Base-by-base conservation (phyloP, 2,888 invertebrate genomes). In the Brenthis daphne region DNA sequence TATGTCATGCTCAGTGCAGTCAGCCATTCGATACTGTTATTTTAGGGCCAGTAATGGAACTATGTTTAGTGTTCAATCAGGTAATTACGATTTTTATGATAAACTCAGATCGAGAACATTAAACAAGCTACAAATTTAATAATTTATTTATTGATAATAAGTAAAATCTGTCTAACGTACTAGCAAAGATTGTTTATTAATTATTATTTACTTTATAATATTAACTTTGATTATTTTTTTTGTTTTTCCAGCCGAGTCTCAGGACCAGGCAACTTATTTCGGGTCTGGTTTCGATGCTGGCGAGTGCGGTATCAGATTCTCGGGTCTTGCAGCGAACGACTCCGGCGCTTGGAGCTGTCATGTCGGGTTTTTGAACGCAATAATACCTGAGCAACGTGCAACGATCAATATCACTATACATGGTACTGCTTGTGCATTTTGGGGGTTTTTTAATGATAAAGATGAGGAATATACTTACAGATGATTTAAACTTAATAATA, bases 261-360 rank as follows among this genome's bases (percentile, higher is more conserved):
- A 16, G 6, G n/a, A 53, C 11, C 51, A 16, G 51, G 51, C 74
- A 3, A 73, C 69, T 11, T 90, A 91, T 76, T 76, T 82, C 0
- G 92, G 92, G 6, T 82, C 83, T 1, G 90, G 92, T 0, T 80
- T 91, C 24, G 86, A 87, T 14, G 86, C 91, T 0, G 92, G 91
- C 1, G 91, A 91, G 57, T 92, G 92, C 65, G 85, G 88, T 3
- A 75, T 87, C 57, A 77, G 82, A 47, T 83, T 90, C 77, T 72
- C 75, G 0, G 72, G 74, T 12, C 74, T 89, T 29, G 56, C 54
- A 3, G 56, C 60, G 0, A 47, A 48, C 0, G 89, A 88, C 73
- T 75, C 76, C 4, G 90, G 90, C 0, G 2, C 14, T 0, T 92
- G 92, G 92, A 84, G 81, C 76, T 92, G 92, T 75, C 85, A 88